These are phyloP conservation scores for Cataglyphis altisquamis DNA, from an alignment of 2,888 invertebrate genomes.

Conservation along the genomic window DNA sequence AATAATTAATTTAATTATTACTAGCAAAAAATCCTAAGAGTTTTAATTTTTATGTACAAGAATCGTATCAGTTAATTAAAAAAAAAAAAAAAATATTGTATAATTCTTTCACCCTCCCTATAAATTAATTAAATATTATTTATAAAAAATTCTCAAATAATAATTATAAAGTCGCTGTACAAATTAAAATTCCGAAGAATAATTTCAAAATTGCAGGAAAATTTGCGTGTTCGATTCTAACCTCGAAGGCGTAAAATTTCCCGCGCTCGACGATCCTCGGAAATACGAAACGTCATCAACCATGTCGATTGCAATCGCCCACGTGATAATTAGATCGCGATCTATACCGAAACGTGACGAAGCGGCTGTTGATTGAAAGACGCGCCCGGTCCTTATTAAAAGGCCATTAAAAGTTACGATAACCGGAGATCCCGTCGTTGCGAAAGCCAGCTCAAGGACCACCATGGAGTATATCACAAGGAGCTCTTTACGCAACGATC, in stretches of 20 bases:
- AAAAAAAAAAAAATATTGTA: background rate
- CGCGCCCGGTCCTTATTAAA: background rate
- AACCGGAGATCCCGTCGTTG: conserved; percentile 57
- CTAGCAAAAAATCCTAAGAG: background rate
- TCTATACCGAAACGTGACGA: background rate
- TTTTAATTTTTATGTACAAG: background rate
- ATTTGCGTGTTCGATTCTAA: conserved; percentile 20
- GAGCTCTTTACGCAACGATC: conserved; percentile 61
- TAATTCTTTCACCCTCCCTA: background rate
- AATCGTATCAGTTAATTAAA: background rate
- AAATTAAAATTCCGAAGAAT: background rate
- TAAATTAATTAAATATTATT: background rate
- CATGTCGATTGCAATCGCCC: background rate
- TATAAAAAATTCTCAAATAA: background rate
- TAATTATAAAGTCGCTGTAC: background rate
- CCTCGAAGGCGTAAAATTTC: background rate
- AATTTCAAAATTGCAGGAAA: background rate
- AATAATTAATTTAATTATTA: background rate
- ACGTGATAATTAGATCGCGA: background rate
- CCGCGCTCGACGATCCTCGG: background rate
- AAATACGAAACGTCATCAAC: background rate
- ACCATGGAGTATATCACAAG: conserved; percentile 62
- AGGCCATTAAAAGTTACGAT: conserved; percentile 14
- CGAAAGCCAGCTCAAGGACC: conserved; percentile 66
- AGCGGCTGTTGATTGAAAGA: conserved; percentile 11